Evolutionary conservation across 2,797 vertebrate genomes (phyloP), one percentile per base, ranked within the genome.

Genomic region (Trichosurus vulpecula): DNA sequence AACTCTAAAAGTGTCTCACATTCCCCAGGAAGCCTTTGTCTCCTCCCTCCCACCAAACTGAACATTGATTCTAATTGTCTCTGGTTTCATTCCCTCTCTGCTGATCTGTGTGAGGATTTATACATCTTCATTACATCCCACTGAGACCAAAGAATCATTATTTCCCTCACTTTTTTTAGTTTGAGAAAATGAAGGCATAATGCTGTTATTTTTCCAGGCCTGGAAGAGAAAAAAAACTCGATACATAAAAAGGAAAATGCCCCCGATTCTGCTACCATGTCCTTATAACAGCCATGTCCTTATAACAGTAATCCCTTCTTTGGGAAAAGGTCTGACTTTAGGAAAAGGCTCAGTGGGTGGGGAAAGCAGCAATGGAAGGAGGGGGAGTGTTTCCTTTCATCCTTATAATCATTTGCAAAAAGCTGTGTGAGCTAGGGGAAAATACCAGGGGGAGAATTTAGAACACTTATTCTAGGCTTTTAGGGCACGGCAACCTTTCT

Each of bases 381-480:
- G 16, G 6, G 66, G 2, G 27, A 81, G 8, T 19, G 22, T 81
- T n/a, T 81, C 30, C 74, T 47, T 81, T 47, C 22, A 81, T 47
- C 41, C 22, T 81, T 47, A 47, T 47, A 47, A 47, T 47, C 41
- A 35, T 10, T 81, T 57, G 90, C 91, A 54, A 14, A 66, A 41
- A 58, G 19, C 29, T 57, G 47, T 30, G 31, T 19, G 52, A 96
- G 8, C 9, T 66, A 61, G 57, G n/a, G 35, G 30, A 95, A 31
- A 94, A 56, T 11, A 95, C 30, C 29, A 93, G 51, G 52, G 56
- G 90, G 90, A 92, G 51, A 41, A 95, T 96, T 11, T 4, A 30
- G 56, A 31, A n/a, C 58, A 41, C 54, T 53, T 10, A 30, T 92
- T 90, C 55, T 95, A 54, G 87, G 57, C 27, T 3, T 91, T 74